Conservation (phyloP, 2,113 vertebrate genomes). For the Peromyscus leucopus region DNA sequence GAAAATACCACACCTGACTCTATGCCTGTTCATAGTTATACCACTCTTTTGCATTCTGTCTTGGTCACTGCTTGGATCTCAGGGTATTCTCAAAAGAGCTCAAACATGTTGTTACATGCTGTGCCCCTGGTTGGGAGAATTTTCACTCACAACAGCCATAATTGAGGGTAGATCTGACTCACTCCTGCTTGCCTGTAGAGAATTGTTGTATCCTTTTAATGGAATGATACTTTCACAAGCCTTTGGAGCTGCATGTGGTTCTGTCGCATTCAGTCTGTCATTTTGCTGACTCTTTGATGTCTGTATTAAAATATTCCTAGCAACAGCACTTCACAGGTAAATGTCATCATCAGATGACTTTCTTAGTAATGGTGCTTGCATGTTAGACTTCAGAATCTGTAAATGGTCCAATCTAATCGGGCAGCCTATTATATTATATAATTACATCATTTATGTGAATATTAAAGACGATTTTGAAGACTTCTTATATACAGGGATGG, state of each 20-base stretch:
- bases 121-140: constrained; percentile 9
- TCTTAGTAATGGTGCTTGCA: constrained; percentile 22
- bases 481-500: background rate
- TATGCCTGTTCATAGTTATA: background rate
- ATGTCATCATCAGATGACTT: constrained; percentile 42
- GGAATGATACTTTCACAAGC: constrained; percentile 19
- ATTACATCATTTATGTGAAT: constrained; percentile 2
- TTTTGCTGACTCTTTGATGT: constrained; percentile 57
- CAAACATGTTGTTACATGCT: constrained; percentile 3
- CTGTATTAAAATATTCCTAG: constrained; percentile 56
- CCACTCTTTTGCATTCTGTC: constrained; percentile 3
- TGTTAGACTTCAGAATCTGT: constrained; percentile 21
- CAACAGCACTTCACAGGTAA: background rate
- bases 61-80: constrained; percentile 35
- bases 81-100: constrained; percentile 12
- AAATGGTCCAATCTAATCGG: background rate
- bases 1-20: background rate
- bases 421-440: background rate
- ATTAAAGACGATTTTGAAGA: background rate
- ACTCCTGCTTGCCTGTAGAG: constrained; percentile 37
- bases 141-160: background rate
- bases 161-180: constrained; percentile 39
- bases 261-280: background rate
- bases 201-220: constrained; percentile 49
- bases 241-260: constrained; percentile 25